A percentile compares a stretch with the other conserved stretches of the same genome.
These are phyloP conservation scores for Pao palembangensis DNA, from an alignment of 2,113 vertebrate genomes.

Conservation along the genomic window DNA sequence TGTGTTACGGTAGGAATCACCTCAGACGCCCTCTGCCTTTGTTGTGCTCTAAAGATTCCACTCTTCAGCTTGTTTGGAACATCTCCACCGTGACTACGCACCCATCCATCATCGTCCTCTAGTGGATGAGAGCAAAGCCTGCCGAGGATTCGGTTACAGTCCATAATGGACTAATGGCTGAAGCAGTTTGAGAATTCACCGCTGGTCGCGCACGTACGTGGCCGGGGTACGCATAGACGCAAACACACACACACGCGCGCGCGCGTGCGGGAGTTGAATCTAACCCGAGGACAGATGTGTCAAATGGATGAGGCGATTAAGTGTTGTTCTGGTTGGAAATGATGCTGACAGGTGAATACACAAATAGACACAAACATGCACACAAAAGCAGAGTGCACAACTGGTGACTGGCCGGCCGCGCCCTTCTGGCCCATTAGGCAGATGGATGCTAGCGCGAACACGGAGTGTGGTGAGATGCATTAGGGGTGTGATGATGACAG, in stretches of 20 bases:
- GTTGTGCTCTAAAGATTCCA: slow-evolving; percentile 20
- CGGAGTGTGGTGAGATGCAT: slow-evolving; percentile 64
- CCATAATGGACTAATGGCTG: slow-evolving; percentile 59
- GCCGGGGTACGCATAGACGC: slow-evolving; percentile 5
- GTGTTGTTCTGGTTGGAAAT: neutral
- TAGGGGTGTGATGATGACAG: slow-evolving; percentile 63
- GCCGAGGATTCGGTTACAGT: slow-evolving; percentile 63
- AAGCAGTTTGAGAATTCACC: slow-evolving; percentile 38
- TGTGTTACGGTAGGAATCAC: slow-evolving; percentile 23
- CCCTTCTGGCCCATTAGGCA: slow-evolving; percentile 65
- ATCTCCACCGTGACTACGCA: slow-evolving; percentile 10
- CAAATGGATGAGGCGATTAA: slow-evolving; percentile 2
- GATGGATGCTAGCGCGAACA: slow-evolving; percentile 65
- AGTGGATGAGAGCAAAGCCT: slow-evolving; percentile 40
- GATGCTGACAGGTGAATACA: neutral
- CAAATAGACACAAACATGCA: slow-evolving; percentile 21
- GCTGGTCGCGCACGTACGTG: slow-evolving; percentile 17
- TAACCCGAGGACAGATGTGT: neutral
- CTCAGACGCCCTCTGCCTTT: slow-evolving; percentile 32
- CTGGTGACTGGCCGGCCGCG: slow-evolving; percentile 49
- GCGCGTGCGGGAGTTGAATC: slow-evolving; percentile 1
- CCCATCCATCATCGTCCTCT: slow-evolving; percentile 39
- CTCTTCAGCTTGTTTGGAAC: slow-evolving; percentile 50
- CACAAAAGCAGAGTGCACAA: slow-evolving; percentile 36
- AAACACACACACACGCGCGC: no score